Evolutionary conservation across 2,113 vertebrate genomes (phyloP).

Genomic region (Labeo catla): DNA sequence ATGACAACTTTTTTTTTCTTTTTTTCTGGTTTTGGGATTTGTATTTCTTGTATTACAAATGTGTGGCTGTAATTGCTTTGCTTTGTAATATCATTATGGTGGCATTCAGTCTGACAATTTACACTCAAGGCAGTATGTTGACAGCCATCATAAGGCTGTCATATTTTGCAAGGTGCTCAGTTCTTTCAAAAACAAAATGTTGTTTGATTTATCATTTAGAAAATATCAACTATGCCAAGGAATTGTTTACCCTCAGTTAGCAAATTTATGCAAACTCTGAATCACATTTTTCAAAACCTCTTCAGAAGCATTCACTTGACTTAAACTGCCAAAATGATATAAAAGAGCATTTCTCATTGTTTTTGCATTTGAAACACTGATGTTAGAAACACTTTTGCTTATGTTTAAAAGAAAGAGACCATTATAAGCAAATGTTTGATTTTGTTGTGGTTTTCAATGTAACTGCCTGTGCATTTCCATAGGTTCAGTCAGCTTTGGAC

Average conservation of each 20-base stretch:
- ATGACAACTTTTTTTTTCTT: neutral
- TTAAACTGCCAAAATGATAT: slow-evolving; percentile 19
- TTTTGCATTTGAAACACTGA: neutral
- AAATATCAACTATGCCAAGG: slow-evolving; percentile 24
- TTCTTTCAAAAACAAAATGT: neutral
- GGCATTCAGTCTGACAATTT: neutral
- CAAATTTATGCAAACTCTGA: neutral
- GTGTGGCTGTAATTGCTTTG: neutral
- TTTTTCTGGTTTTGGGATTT: neutral
- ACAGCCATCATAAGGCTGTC: neutral
- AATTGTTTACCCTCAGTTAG: neutral
- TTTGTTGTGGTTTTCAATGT: neutral
- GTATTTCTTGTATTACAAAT: neutral
- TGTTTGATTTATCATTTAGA: neutral
- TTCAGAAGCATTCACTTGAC: neutral
- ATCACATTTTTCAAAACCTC: neutral
- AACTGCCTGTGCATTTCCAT: neutral
- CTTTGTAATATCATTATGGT: slow-evolving; percentile 7
- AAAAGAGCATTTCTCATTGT: neutral
- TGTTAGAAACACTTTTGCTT: neutral
- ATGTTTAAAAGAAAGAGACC: neutral
- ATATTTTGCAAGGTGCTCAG: neutral
- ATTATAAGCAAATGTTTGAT: neutral
- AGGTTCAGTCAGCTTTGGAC: neutral
- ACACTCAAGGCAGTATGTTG: neutral